Base-by-base conservation (phyloP, 2,888 invertebrate species). In the Osedax fenrisi region DNA sequence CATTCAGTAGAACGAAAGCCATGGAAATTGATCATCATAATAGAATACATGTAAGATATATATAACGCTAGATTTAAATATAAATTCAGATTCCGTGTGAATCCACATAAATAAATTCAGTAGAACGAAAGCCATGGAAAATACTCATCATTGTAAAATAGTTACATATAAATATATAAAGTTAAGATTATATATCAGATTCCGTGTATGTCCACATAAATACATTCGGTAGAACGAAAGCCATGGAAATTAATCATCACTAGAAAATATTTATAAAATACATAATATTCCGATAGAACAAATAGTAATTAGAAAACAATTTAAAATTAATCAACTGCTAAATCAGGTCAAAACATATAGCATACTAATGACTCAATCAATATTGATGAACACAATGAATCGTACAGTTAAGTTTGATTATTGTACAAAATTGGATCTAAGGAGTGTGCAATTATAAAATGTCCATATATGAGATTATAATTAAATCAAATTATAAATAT, bases 211-310 rank as follows among this genome's bases (percentile, higher is more conserved):
- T 41, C 41, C 41, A 41, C 41, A 41, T 17, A 41, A 41, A 41
- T 26, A 25, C 10, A 26, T 68, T 68, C 68, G 26, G 68, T 68
- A 68, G 68, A 68, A 68, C 68, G 68, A 68, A 68, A 68, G 68
- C 27, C 68, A 68, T 68, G 68, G 68, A 68, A 41, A 68, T 68
- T 68, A 68, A 25, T 68, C 68, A 68, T 68, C 68, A 68, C 64
- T 41, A 10, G 3, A 68, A 68, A n/a, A 68, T 68, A 3, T 10
- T 21, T 13, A 13, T 64, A 64, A 21, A 64, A 10, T 13, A 13
- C n/a, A 64, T 13, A 64, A 10, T 41, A 41, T 41, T 41, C 41
- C 41, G 41, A 41, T 41, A 41, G 41, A 41, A 41, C 41, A 41
- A 10, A 41, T 10, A 41, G 10, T 10, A 10, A 10, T 41, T n/a